Evolutionary conservation across 2,797 vertebrate species (phyloP), one percentile per base, ranked within the genome.

Genomic region (Enteromius viviparus): DNA sequence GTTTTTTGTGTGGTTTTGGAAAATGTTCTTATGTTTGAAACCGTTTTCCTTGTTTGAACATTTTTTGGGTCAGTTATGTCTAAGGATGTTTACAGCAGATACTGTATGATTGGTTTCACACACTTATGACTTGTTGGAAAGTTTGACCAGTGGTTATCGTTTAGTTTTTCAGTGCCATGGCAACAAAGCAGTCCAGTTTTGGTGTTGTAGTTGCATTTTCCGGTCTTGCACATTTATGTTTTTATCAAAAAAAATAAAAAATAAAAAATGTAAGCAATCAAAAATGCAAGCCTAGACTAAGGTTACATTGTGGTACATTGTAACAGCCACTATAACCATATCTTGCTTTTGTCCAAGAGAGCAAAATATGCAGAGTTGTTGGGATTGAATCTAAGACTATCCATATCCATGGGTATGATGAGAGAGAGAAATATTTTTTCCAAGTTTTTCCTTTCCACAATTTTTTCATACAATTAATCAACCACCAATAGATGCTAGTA

Each of bases 101-200:
- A 42, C 76, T 60, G 64, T 69, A 85, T 78, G 76, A 85, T 40
- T 84, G 34, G 53, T 76, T 62, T 60, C 53, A 60, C 74, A 76
- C n/a, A 2, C n/a, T 76, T 19, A 76, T 45, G 37, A 8, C 21
- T 60, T 76, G 34, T 60, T 60, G n/a, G 74, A 60, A 76, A 62
- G 49, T 42, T 55, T 92, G 91, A 92, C 88, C 92, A 88, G 89
- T 76, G 40, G 74, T 83, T 66, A 84, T 89, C 89, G 92, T 92
- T 89, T 91, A 47, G 85, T 62, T 87, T 87, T 84, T 29, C 82
- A 90, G 87, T 91, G 89, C 91, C 89, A 84, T 88, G 74, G 88
- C 78, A 89, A 89, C 87, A 72, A 23, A 15, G 8, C 74, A 60
- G 34, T 26, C 34, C 74, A 19, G 42, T 58, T 23, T 58, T 21